Evolutionary conservation across 30 jellyfish, hydroid and myxozoan species (phyloP), one percentile per base, ranked within the genome.

Genomic region (Chrysaora quinquecirrha): DNA sequence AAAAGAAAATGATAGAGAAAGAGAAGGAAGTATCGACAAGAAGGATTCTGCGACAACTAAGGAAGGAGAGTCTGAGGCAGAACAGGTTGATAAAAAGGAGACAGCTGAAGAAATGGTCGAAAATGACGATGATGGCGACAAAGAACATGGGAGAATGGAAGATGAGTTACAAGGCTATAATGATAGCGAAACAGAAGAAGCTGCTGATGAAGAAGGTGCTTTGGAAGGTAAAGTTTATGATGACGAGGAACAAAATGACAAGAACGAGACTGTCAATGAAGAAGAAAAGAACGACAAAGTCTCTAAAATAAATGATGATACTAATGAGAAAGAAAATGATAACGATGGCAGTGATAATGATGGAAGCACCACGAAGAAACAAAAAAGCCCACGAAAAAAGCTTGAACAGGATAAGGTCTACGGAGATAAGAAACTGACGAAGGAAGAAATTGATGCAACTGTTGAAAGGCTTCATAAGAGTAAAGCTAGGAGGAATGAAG

Each of bases 401-500:
- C 68, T 24, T 18, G 76, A 43, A 24, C 76, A 60, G 24, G 79
- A 56, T 3, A 73, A 72, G 50, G 33, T 62, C 18, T 72, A 83
- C 29, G 94, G 87, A 30, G 76, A 71, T 12, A 73, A 73, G 48
- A 65, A 83, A 48, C 29, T 71, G 67, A 31, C 52, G 16, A 73
- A 63, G 65, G 78, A 31, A 35, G 76, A 71, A 48, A 73, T 67
- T 1, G 83, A 58, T 11, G 87, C 48, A 1, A 32, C 48, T 11
- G 85, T 67, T 1, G 94, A 83, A 19, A 74, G 87, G 29, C 78
- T 71, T 20, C 76, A 72, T 46, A 43, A 43, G 21, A 83, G 25
- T 28, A 72, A 72, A n/a, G 67, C 64, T 12, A 72, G 72, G n/a
- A 3, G 79, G 0, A 82, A 68, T 9, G 33, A 46, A 1, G 63